Percentiles rank a stretch among this genome's conserved stretches.
phyloP scores from a whole-genome alignment of 2,113 vertebrate species.

The Charadrius vociferus region DNA sequence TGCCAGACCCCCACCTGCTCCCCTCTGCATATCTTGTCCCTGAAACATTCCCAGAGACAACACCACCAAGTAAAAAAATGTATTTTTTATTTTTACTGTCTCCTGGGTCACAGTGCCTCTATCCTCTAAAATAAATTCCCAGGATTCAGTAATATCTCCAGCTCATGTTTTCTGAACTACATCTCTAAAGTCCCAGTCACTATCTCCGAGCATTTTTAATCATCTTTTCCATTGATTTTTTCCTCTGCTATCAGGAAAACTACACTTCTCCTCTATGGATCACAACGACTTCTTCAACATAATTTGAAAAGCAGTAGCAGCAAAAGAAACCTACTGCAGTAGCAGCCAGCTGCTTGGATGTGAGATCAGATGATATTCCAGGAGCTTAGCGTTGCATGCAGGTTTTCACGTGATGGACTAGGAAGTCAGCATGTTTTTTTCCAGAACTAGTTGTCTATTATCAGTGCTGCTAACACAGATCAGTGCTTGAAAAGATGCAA shows the following conservation, averaged over 20 bases:
- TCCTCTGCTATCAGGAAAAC: not conserved
- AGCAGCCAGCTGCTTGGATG: conserved; percentile 3
- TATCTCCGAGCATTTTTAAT: not conserved
- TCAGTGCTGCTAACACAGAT: not conserved
- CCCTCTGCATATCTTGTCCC: not conserved
- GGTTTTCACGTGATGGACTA: not conserved
- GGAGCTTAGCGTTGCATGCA: not conserved
- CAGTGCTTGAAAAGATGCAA: not conserved
- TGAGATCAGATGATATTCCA: not conserved
- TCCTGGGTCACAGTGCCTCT: not conserved
- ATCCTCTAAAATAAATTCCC: not conserved
- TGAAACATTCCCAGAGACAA: not conserved
- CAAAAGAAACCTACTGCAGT: not conserved
- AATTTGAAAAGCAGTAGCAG: not conserved
- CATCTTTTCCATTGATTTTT: not conserved
- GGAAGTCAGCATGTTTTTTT: conserved; percentile 46
- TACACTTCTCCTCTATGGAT: not conserved
- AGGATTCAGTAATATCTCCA: not conserved
- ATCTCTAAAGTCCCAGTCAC: not conserved
- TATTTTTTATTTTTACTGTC: not conserved
- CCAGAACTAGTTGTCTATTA: conserved; percentile 28
- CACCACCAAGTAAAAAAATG: not conserved
- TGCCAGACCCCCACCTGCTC: not conserved
- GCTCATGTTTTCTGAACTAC: not conserved
- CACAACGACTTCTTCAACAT: not conserved